Conservation (phyloP, 2,888 invertebrate genomes). For the Amiota minor region DNA sequence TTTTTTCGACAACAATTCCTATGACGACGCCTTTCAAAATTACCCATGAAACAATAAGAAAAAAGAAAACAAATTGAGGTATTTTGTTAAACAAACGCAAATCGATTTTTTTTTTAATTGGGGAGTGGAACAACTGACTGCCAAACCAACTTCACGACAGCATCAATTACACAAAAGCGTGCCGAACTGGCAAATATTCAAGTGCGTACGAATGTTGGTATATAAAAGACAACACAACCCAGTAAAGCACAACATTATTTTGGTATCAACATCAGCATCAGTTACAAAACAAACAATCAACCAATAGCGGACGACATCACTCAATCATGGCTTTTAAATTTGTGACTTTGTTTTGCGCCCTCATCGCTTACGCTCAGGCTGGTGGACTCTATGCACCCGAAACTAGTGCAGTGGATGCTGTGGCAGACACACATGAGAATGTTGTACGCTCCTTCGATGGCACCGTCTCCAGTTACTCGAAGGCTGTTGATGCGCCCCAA, state of each 20-base stretch:
- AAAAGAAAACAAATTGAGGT: no score
- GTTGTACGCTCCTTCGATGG: constrained; percentile 75
- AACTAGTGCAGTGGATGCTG: constrained; percentile 60
- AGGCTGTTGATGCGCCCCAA: constrained; percentile 77
- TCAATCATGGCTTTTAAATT: constrained; percentile 73
- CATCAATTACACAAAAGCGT: no score
- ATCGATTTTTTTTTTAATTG: constrained; percentile 37
- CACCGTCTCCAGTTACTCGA: constrained; percentile 76
- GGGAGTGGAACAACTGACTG: constrained; percentile 19
- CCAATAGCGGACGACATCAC: not conserved
- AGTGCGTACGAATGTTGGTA: no score
- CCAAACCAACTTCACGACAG: constrained; percentile 12
- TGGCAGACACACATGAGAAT: constrained; percentile 75
- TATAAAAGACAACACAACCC: no score
- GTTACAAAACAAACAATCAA: not conserved
- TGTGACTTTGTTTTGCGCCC: constrained; percentile 77
- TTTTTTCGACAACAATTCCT: no score
- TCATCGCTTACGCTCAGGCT: constrained; percentile 79
- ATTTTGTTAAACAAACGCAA: no score
- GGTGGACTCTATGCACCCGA: constrained; percentile 73
- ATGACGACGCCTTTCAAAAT: no score
- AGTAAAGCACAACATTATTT: no score
- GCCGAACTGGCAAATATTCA: no score
- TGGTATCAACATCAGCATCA: not conserved
- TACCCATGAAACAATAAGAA: no score